Base-by-base conservation (phyloP, 2,888 invertebrate genomes). In the Macrophya alboannulata region DNA sequence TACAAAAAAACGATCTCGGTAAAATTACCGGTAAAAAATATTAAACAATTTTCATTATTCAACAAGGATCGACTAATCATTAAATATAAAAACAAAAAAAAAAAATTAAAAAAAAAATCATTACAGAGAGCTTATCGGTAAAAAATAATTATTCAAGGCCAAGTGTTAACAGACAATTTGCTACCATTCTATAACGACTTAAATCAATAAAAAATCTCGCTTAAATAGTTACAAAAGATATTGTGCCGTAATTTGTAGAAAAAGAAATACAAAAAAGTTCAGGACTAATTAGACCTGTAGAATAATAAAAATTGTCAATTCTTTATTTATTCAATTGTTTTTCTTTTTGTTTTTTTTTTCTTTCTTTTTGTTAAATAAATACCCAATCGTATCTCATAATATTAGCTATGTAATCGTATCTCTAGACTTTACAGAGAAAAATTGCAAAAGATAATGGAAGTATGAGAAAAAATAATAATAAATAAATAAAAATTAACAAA, bases 91-190 rank as follows among this genome's bases (percentile, higher is more conserved):
- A 31, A 31, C 3, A 31, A 31, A 31, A 31, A 31, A 2, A 31
- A 31, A 31, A 31, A 31, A 31, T 12, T n/a, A 0, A 5, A 71
- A 12, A 71, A 37, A 71, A 40, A 15, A 17, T 71, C 40, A 31
- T 71, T 40, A n/a, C 37, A 59, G 77, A 79, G 77, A 79, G 77
- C 59, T 55, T 15, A 79, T 79, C n/a, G 40, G 25, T 74, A n/a
- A 51, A 4, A 21, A 76, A 51, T n/a, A 51, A 17, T 51, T 6
- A 25, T 48, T 21, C 12, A 48, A 12, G 21, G 45, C 21, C 45
- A 21, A 76, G 48, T 76, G 55, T 79, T 55, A 12, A 25, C 21
- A 79, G 55, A 55, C 25, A 79, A 77, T 77, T 77, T 77, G 77
- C 55, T 55, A 77, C 55, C 77, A 77, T 77, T 15, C 55, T 77